Evolutionary conservation across 2,888 invertebrate species (phyloP).

Genomic region (Drosophila mercatorum): DNA sequence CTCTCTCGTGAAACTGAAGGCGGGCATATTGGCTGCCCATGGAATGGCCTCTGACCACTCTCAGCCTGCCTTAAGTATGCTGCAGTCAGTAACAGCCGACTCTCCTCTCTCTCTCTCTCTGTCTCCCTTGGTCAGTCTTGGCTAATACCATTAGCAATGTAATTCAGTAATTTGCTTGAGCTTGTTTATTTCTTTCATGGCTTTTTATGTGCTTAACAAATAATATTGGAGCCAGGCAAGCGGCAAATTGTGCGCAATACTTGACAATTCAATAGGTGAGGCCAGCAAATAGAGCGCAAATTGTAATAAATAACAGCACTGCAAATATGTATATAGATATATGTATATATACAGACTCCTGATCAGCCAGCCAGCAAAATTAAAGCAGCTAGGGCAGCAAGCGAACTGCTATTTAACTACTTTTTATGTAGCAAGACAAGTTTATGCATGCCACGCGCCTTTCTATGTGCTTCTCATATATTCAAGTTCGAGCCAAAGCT

Average conservation of each 20-base stretch:
- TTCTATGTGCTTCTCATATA: not conserved
- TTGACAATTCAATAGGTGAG: not conserved
- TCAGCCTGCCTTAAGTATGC: no score
- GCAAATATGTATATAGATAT: not conserved
- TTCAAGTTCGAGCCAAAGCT: not conserved
- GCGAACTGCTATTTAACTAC: not conserved
- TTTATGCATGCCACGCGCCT: not conserved
- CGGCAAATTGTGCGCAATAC: constrained; percentile 12
- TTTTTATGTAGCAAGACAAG: no score
- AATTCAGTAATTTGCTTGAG: constrained; percentile 11
- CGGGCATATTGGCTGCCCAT: no score
- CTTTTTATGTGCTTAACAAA: constrained; percentile 1
- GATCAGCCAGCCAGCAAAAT: not conserved
- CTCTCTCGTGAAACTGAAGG: no score
- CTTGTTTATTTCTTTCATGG: not conserved
- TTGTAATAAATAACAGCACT: not conserved
- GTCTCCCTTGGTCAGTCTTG: not conserved
- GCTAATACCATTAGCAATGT: constrained; percentile 12
- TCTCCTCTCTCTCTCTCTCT: not conserved
- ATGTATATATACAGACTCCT: not conserved
- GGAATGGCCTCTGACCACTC: no score
- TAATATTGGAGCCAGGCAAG: constrained; percentile 1
- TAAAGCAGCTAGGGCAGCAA: not conserved
- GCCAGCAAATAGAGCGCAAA: constrained; percentile 1
- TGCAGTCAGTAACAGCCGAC: no score